phyloP scores from a whole-genome alignment of 2,888 invertebrate species.

The Acrocera orbiculus region DNA sequence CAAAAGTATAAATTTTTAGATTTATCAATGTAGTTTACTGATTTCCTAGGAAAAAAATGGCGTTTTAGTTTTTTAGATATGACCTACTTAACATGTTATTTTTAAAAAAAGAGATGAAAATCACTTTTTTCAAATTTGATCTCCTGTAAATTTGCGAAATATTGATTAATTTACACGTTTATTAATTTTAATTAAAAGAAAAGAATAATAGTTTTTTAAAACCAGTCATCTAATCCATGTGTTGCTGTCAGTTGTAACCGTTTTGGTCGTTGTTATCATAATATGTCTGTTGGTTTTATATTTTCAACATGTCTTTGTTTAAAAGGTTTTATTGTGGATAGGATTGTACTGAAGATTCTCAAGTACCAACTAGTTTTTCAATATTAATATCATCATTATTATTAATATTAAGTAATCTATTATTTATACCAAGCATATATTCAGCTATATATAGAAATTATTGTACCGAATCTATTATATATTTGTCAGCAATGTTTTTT shows the following conservation, averaged over 20 bases:
- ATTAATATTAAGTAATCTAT: conserved; percentile 66
- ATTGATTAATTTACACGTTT: too few species aligned
- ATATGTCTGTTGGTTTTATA: conserved; percentile 57
- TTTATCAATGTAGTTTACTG: too few species aligned
- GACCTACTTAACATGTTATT: too few species aligned
- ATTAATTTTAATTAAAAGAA: too few species aligned
- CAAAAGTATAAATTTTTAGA: too few species aligned
- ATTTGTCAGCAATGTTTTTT: conserved; percentile 67
- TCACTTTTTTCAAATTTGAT: too few species aligned
- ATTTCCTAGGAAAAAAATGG: too few species aligned
- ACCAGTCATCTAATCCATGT: conserved; percentile 61
- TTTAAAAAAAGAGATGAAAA: too few species aligned
- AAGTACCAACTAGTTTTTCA: conserved; percentile 47
- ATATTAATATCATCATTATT: conserved; percentile 53
- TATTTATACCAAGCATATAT: conserved; percentile 61
- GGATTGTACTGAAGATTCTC: conserved; percentile 66
- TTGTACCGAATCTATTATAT: conserved; percentile 66
- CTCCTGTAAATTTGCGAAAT: too few species aligned
- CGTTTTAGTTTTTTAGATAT: too few species aligned
- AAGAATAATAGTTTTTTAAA: too few species aligned
- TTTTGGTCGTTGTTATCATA: conserved; percentile 60
- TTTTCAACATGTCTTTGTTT: conserved; percentile 52
- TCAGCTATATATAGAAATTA: conserved; percentile 53
- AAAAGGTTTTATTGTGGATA: conserved; percentile 51
- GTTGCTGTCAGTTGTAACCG: conserved; percentile 55